Conservation (phyloP, 2,113 vertebrate species). For the Spilogale gracilis region DNA sequence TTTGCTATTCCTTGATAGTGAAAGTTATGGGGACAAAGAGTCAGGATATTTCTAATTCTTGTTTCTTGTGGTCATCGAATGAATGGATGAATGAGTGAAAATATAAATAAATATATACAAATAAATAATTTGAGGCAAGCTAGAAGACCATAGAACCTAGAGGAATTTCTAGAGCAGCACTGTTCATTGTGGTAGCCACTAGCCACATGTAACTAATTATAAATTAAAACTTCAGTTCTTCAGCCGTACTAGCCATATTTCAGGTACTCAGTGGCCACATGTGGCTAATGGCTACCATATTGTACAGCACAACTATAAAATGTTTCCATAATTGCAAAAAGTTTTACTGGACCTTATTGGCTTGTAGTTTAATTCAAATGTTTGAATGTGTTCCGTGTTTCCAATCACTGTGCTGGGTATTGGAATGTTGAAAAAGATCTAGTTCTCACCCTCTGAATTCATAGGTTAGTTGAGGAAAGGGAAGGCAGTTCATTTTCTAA, state of each 20-base stretch:
- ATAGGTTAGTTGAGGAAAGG: background rate
- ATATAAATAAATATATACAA: background rate
- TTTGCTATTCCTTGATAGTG: slow-evolving; percentile 31
- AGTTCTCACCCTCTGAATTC: background rate
- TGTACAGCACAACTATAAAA: background rate
- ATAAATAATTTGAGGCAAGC: background rate
- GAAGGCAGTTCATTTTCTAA: background rate
- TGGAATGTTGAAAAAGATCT: background rate
- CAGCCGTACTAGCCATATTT: background rate
- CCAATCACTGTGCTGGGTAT: background rate
- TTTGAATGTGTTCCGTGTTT: background rate
- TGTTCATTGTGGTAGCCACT: background rate
- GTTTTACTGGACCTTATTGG: background rate
- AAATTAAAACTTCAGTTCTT: background rate
- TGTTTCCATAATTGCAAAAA: slow-evolving; percentile 5
- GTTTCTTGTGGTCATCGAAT: slow-evolving; percentile 20
- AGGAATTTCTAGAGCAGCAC: background rate
- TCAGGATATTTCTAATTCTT: slow-evolving; percentile 40
- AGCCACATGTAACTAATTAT: background rate
- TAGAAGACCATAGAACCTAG: background rate
- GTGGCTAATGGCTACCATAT: background rate
- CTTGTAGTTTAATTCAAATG: background rate
- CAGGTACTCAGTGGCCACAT: background rate
- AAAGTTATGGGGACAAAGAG: background rate
- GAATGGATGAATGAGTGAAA: background rate